Base-by-base conservation (phyloP, 2,888 invertebrate species). In the Phaedon cochleariae region DNA sequence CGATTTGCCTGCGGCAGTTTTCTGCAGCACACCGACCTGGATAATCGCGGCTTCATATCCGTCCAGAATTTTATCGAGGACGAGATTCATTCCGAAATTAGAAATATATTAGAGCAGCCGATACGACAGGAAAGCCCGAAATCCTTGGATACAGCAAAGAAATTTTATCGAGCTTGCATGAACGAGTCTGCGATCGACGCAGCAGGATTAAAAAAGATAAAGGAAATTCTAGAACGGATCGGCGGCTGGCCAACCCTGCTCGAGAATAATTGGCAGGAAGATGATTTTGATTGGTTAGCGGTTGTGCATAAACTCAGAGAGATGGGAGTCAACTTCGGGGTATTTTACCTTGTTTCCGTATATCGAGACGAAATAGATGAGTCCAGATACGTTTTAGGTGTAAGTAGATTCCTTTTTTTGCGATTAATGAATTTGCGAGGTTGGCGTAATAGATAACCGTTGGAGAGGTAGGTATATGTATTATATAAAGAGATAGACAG, bases 1-100 rank as follows among this genome's bases (percentile, higher is more conserved):
- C 85, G 88, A 74, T 92, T 91, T 79, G 87, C 92, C 0, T 93
- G 93, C 76, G 92, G 92, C 9, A 87, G 87, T 10, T 93, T 92
- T 82, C 82, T 91, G 54, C 86, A 87, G 76, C 86, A 85, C 65
- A 90, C 89, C 0, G 84, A 87, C 54, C 90, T 92, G 60, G 92
- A 92, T 3, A 91, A 92, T 70, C 69, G 64, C 21, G 69, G 71
- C 7, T 64, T 68, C 15, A 54, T 59, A 29, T 76, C 77, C 21
- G 74, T 74, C 15, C 67, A 70, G 62, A 68, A 72, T 66, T 67
- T 73, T 20, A 72, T 72, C 67, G 62, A 73, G 51, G 78, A 80
- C 31, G 74, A 75, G 49, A 77, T 79, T 55, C 71, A 73, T 59
- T 64, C 68, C 21, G 73, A 77, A 68, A 73, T 79, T 65, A 76